Base-by-base conservation (phyloP, 1,140 invertebrate genomes). In the Stegodyphus dumicola region DNA sequence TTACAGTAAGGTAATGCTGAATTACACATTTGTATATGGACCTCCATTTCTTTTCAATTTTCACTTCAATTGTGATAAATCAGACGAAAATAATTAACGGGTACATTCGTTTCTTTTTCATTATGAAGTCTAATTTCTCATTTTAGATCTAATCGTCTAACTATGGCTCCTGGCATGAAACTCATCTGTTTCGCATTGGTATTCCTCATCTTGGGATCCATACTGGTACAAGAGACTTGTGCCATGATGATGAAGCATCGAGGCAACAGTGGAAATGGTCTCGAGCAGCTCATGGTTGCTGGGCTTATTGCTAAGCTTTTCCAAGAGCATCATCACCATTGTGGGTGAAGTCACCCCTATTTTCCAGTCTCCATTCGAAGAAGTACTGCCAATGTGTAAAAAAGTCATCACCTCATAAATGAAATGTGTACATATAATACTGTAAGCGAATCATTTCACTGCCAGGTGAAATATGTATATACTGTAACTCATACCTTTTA, bases 231-330 rank as follows among this genome's bases (percentile, higher is more conserved):
- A 2, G 66, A 80, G 13, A 53, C 67, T 2, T 11, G 51, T 6
- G 78, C 78, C n/a, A 80, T 80, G 78, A 51, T 60, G 5, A 15
- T 71, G 10, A 60, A 60, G 15, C 7, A 79, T 70, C 48, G 65
- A 4, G 33, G 60, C 6, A 13, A 64, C 15, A 18, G 51, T 13
- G 75, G 70, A 13, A 75, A 75, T 54, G 80, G 80, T 0, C 56
- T 84, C 49, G 53, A 67, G 1, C 33, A 84, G 33, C 49, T 84
- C 6, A 49, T 84, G 1, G 80, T 84, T 5, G 80, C 80, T 49
- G 80, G 80, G 11, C 51, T 84, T 2, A 54, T 84, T 11, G 80
- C 80, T 52, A 84, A 84, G 48, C 11, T 84, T 15, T 64, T 84
- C 7, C 70, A 76, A 17, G 80, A 84, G 15, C 70, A 75, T 48